These are phyloP conservation scores for Iguana delicatissima DNA, from an alignment of 2,797 vertebrate genomes.

Conservation along the genomic window DNA sequence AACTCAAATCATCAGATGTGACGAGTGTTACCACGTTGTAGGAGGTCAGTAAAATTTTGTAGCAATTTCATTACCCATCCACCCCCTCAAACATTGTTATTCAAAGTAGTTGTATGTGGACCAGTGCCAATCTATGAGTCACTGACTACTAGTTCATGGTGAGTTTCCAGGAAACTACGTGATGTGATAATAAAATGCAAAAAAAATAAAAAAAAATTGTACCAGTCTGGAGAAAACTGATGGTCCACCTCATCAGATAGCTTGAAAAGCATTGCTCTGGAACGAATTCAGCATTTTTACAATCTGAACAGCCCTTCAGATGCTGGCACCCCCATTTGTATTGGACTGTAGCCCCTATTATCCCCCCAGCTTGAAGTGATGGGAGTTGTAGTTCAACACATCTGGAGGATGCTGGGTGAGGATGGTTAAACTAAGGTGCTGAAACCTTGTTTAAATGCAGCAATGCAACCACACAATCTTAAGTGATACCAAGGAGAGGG, in stretches of 20 bases:
- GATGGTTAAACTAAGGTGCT: constrained; percentile 33
- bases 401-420: neutral
- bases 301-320: neutral
- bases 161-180: too few relatives aligned
- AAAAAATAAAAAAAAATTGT: too few relatives aligned
- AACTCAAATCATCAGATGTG: constrained; percentile 64
- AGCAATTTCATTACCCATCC: constrained; percentile 46
- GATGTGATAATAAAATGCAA: too few relatives aligned
- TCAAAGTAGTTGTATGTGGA: too few relatives aligned
- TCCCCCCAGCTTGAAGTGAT: neutral
- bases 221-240: too few relatives aligned
- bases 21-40: constrained; percentile 49
- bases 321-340: neutral
- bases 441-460: constrained; percentile 49
- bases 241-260: too few relatives aligned
- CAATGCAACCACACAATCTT: constrained; percentile 4
- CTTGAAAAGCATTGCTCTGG: too few relatives aligned
- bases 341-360: neutral
- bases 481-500: neutral
- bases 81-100: constrained; percentile 11
- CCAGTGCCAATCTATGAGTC: too few relatives aligned
- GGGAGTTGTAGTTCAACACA: neutral
- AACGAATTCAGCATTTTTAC: constrained; percentile 34
- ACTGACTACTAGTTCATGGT: too few relatives aligned
- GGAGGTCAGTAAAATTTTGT: constrained; percentile 40